Evolutionary conservation across 2,888 invertebrate genomes (phyloP), one percentile per base, ranked within the genome.

Genomic region (Phragmatobia fuliginosa): DNA sequence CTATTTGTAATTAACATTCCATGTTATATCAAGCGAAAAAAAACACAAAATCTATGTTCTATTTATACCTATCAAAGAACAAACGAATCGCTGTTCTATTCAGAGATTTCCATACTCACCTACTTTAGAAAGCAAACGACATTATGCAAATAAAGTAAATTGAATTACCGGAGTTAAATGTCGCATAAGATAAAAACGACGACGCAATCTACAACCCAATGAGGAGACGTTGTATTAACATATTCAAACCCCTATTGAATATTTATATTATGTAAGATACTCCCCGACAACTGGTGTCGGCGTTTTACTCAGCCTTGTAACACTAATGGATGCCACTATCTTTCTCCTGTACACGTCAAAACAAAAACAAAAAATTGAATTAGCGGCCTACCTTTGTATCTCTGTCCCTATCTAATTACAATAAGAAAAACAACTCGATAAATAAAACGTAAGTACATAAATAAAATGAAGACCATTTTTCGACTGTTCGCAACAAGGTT

Each of bases 151-250:
- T 95, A 92, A 82, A 91, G 90, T 93, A 95, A 95, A 95, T 95
- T 95, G 95, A 95, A 95, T 95, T 94, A 94, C 95, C 89, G 90
- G 94, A 94, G 95, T 94, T 95, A 95, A 95, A 95, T 95, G 95
- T 95, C 92, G 93, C 92, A 94, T 94, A 92, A 95, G 95, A 95
- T 95, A 95, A 95, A 95, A 95, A 95, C 95, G 94, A 94, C 92
- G 88, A 88, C 85, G 93, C 93, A 91, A 94, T 95, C 94, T 94
- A 94, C 94, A 93, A 94, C 87, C 94, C 94, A 94, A 94, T 94
- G 94, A 93, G 94, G 89, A 94, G 92, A 91, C 90, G 85, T 83
- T 85, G 88, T 90, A 94, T 95, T 95, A 92, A 93, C 94, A 95
- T 94, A 94, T 94, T 94, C 92, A 93, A 91, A 90, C 88, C 90